Conservation (phyloP, 2,113 vertebrate species). For the Furnarius figulus region DNA sequence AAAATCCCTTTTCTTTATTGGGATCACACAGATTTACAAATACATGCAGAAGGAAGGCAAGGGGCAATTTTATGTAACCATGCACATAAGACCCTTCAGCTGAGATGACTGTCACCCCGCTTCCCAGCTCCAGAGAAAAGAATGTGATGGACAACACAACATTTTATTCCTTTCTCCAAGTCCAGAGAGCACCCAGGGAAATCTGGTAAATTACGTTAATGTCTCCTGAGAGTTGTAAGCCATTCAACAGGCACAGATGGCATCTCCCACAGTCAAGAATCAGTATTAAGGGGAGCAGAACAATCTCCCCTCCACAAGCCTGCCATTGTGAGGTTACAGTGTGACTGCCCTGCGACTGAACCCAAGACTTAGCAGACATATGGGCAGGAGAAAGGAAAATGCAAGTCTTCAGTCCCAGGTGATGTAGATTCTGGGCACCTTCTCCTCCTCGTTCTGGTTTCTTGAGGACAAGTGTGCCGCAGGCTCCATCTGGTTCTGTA, state of each 20-base stretch:
- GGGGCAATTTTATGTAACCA: neutral
- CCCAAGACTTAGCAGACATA: neutral
- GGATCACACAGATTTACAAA: neutral
- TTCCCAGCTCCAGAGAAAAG: neutral
- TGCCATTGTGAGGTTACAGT: neutral
- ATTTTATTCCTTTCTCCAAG: neutral
- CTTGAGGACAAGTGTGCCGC: slow-evolving; percentile 51
- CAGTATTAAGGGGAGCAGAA: neutral
- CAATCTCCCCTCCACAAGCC: neutral
- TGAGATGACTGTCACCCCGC: neutral
- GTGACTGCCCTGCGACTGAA: neutral
- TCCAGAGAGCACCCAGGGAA: neutral
- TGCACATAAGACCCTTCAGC: neutral
- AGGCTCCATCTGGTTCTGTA: slow-evolving; percentile 70
- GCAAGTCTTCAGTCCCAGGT: neutral
- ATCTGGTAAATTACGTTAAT: neutral
- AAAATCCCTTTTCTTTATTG: neutral
- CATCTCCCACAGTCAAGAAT: neutral
- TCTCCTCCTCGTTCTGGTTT: slow-evolving; percentile 47
- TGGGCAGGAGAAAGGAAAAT: neutral
- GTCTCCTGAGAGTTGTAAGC: neutral
- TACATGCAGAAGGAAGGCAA: neutral
- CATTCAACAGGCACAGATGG: neutral
- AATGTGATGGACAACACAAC: neutral
- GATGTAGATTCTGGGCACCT: slow-evolving; percentile 27